Evolutionary conservation across 2,888 invertebrate species (phyloP), one percentile per base, ranked within the genome.

Genomic region (Tachina grossa): DNA sequence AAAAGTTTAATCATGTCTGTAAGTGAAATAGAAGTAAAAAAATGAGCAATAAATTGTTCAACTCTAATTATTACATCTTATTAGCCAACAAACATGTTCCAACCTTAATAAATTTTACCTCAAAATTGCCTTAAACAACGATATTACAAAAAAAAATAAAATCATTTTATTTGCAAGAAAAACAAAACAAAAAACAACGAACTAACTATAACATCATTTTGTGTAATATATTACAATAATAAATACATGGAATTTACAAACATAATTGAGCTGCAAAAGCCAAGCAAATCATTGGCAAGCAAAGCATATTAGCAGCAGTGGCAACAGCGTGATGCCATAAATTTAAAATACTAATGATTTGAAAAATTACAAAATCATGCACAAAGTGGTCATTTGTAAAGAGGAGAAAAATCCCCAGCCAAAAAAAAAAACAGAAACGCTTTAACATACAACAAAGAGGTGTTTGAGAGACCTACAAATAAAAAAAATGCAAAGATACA

Each of bases 351-450:
- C 81, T 86, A 86, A 86, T 81, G 81, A 84, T 85, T 84, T 87
- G 84, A 87, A 87, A 89, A 88, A 89, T 90, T 89, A 85, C 87
- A 87, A 87, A 88, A 88, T 89, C 88, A 88, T 88, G 87, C 86
- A 88, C 87, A 86, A 83, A 85, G 77, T 84, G 79, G 80, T 74
- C 77, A 84, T 79, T 83, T 74, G 85, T 89, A 68, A 69, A 86
- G 83, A 85, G 82, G 41, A 45, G 63, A 55, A 76, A 31, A 61
- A 79, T 57, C 68, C 45, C 71, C 41, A 75, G 9, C 63, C 41
- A 51, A 74, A 22, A 61, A 74, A 22, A 61, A 51, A 19, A 66
- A 41, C 43, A 53, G 5, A 66, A 80, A 61, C 19, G 19, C 11
- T 53, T 59, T 51, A 68, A 47, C 59, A 53, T 14, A 81, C 43